Base-by-base conservation (phyloP, 2,888 invertebrate genomes). In the Eurytoma adleriae region DNA sequence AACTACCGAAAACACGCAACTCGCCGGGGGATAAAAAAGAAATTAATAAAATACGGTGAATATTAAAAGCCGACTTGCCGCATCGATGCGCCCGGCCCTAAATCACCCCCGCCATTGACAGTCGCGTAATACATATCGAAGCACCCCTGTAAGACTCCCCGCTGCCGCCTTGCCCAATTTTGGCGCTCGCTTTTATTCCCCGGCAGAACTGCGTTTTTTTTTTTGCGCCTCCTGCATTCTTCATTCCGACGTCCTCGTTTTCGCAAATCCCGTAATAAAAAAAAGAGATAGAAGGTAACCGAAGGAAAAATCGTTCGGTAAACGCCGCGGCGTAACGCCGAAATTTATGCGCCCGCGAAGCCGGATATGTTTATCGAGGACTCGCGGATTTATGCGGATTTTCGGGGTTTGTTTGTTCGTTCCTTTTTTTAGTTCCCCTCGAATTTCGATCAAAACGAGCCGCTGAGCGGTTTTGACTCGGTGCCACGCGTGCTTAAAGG, bases 311-410 rank as follows among this genome's bases (percentile, higher is more conserved):
- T 3, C 54, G 54, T 14, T 54, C n/a, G n/a, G n/a, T 14, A 54
- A 54, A 54, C n/a, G 54, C 48, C 66, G 54, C 48, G 20, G 4
- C 27, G 59, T 57, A 71, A 71, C 54, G 40, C 40, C 77, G 67
- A 66, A 78, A 78, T 78, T 78, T 78, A 71, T 66, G 61, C 67
- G 48, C 57, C 10, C 14, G 59, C 7, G 48, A 27, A 3, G 20
- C 40, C 40, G 40, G 40, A 40, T 40, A 10, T 40, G 40, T 40
- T 40, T 40, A 40, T 40, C 40, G 40, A 40, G 40, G 40, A 40
- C 40, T 40, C 10, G 40, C 40, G 40, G 40, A 40, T 40, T 40
- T 40, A 40, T 40, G 10, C 40, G 40, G 40, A 40, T 40, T 40
- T 40, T 7, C 10, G 10, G 10, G 40, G 1, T 40, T 40, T 40